Evolutionary conservation across 2,888 invertebrate species (phyloP).

Genomic region (Cerastis rubricosa): DNA sequence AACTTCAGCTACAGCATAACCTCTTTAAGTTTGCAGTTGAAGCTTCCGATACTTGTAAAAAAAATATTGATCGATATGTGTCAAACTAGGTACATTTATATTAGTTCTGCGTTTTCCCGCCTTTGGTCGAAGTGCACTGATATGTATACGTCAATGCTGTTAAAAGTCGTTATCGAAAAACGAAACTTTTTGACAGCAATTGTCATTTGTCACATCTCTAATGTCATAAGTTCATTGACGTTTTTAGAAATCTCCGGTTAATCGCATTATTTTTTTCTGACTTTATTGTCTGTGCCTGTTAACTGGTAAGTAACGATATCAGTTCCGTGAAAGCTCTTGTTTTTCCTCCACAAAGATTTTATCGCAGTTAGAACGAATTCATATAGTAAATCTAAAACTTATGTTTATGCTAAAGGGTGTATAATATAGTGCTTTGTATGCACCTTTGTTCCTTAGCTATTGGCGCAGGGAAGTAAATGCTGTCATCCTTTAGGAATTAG

Average conservation of each 20-base stretch:
- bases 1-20: background rate
- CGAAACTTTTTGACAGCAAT: background rate
- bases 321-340: constrained; percentile 45
- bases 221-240: background rate
- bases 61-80: background rate
- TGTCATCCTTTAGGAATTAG: constrained; percentile 36
- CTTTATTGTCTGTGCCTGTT: background rate
- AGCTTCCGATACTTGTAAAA: background rate
- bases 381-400: constrained; percentile 59
- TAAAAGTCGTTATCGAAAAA: background rate
- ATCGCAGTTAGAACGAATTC: constrained; percentile 51
- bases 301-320: constrained; percentile 20
- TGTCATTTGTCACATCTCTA: background rate
- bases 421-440: constrained; percentile 59
- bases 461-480: constrained; percentile 40
- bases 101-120: background rate
- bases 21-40: background rate
- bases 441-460: constrained; percentile 52
- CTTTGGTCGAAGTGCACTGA: background rate
- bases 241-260: background rate
- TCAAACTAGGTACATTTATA: background rate
- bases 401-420: constrained; percentile 60
- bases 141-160: background rate
- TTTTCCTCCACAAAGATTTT: constrained; percentile 49
- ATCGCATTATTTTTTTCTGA: background rate